These are phyloP conservation scores for Dipodomys ordii DNA, from an alignment of 2,113 vertebrate species.

Conservation along the genomic window DNA sequence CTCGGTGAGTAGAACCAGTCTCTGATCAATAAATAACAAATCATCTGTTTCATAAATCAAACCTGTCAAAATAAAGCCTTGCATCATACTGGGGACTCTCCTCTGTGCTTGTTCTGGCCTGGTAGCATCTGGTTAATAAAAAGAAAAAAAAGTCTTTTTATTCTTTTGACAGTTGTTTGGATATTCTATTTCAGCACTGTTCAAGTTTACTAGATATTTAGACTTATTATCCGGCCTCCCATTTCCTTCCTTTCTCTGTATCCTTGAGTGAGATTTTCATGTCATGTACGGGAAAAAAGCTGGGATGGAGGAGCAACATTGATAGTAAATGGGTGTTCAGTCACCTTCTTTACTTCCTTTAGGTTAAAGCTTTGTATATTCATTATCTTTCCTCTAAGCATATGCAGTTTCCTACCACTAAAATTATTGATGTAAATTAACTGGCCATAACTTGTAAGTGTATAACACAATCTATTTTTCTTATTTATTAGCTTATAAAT, in stretches of 20 bases:
- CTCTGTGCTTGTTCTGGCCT: constrained; percentile 13
- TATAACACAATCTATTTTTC: background rate
- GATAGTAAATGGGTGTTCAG: background rate
- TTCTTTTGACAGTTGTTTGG: constrained; percentile 59
- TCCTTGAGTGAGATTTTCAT: background rate
- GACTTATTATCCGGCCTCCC: background rate
- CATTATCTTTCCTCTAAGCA: background rate
- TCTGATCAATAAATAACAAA: constrained; percentile 85
- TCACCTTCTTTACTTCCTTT: background rate
- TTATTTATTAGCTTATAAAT: background rate
- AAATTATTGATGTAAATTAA: constrained; percentile 2
- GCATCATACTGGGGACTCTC: constrained; percentile 25
- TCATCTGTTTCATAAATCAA: constrained; percentile 80
- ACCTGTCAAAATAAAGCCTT: constrained; percentile 75
- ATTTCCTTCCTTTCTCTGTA: background rate
- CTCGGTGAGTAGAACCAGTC: constrained; percentile 75
- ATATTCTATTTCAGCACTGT: constrained; percentile 63
- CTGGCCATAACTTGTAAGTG: background rate
- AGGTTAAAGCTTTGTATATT: background rate
- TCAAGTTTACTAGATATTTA: constrained; percentile 60
- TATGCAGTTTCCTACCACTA: background rate
- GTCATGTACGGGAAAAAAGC: background rate
- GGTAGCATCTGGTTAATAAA: constrained; percentile 71
- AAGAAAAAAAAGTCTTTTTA: background rate
- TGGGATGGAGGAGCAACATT: background rate